phyloP scores from a whole-genome alignment of 2,113 vertebrate species.

The Varanus salvator region DNA sequence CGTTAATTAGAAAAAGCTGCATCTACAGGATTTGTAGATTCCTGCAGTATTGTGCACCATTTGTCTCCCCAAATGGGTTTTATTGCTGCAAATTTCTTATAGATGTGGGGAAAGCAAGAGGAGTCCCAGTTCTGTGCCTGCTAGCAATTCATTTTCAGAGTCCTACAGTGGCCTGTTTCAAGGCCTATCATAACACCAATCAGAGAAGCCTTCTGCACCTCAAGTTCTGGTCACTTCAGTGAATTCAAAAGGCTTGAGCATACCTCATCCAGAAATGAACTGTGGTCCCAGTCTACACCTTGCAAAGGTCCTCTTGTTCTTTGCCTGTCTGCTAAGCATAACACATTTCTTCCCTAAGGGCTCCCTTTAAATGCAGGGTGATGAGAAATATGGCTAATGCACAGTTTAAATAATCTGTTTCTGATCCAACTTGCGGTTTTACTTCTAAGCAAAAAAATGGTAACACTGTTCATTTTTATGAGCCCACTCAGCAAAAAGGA shows the following conservation, averaged over 20 bases:
- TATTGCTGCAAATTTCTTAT: neutral
- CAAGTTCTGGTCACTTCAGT: neutral
- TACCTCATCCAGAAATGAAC: neutral
- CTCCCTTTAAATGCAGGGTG: neutral
- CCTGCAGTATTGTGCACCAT: slow-evolving; percentile 10
- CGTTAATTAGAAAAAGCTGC: slow-evolving; percentile 46
- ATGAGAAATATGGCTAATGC: neutral
- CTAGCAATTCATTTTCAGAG: neutral
- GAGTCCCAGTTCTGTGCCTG: neutral
- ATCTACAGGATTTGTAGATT: slow-evolving; percentile 3
- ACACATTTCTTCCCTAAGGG: too few relatives aligned
- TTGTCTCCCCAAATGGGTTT: neutral
- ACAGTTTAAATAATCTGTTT: neutral
- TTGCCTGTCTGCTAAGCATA: neutral
- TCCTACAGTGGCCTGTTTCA: neutral
- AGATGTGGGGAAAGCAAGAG: neutral
- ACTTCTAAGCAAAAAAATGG: neutral
- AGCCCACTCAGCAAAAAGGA: neutral
- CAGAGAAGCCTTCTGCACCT: neutral
- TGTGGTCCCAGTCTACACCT: neutral
- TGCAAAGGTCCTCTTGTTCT: neutral
- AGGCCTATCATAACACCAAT: neutral
- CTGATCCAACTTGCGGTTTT: neutral
- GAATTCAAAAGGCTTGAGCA: neutral
- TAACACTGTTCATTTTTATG: neutral